Evolutionary conservation across 2,113 vertebrate species (phyloP).

Genomic region (Oncorhynchus keta): DNA sequence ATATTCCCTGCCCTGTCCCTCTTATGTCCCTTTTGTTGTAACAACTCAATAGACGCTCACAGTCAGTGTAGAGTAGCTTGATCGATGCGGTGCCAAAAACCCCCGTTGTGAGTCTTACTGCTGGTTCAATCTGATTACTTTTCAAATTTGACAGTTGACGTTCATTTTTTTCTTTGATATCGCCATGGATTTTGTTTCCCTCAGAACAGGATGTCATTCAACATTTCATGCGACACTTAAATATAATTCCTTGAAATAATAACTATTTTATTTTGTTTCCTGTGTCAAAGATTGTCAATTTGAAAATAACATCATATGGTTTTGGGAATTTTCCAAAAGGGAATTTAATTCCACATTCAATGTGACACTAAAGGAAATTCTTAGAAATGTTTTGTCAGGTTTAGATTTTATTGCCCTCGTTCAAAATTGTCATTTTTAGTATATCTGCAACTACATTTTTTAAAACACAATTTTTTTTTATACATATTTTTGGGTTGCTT

Average conservation of each 20-base stretch:
- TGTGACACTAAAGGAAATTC: background rate
- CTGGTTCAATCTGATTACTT: background rate
- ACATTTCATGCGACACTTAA: no score
- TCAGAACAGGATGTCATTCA: no score
- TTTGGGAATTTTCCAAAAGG: background rate
- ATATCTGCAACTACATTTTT: no score
- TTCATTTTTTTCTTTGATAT: conserved; percentile 19
- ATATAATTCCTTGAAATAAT: no score
- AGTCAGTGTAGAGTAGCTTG: conserved; percentile 84
- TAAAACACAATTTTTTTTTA: no score
- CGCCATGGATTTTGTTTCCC: no score
- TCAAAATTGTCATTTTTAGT: background rate
- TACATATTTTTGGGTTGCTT: background rate
- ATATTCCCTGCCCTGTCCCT: conserved; percentile 70
- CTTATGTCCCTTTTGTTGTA: conserved; percentile 22
- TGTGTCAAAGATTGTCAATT: no score
- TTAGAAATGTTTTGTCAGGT: background rate
- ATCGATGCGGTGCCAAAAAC: conserved; percentile 87
- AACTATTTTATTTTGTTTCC: no score
- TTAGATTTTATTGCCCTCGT: background rate
- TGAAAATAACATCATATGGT: no score
- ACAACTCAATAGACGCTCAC: conserved; percentile 89
- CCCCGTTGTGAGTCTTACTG: conserved; percentile 51
- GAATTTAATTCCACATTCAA: background rate
- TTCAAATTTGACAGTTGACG: background rate